Evolutionary conservation across 2,113 vertebrate species (phyloP), one percentile per base, ranked within the genome.

Genomic region (Python bivittatus): DNA sequence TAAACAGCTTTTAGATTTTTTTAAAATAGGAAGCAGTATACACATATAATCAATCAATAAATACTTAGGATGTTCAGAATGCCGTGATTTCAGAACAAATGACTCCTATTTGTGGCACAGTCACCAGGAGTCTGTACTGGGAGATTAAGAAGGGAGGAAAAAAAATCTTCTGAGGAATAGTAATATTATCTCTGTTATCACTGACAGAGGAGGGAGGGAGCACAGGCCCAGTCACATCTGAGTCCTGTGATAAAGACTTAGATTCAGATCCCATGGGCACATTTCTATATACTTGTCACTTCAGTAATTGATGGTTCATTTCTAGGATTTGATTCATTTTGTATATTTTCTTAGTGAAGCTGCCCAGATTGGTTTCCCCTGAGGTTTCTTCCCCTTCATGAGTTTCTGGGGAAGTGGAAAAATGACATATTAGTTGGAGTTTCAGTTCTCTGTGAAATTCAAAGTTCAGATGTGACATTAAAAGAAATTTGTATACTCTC

Each of bases 1-100:
- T 42, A 42, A 79, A 42, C 33, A 10, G 17, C 17, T 22, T 79
- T 42, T 79, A 79, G n/a, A 7, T 22, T 79, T 79, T 79, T 79
- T 79, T 20, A 60, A 61, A 48, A 84, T 48, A 48, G 23, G 42
- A 27, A 52, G 68, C 33, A 38, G 20, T 9, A 42, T 22, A 79
- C 33, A 42, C 42, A 79, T 79, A 79, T 79, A 38, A 42, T 79
- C 17, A 79, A 79, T 5, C 5, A 48, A 48, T 42, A 42, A 79
- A 79, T 79, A 79, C 7, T 90, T 3, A 23, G 27, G n/a, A 57
- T 57, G 42, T 88, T 57, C 84, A 0, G 22, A 60, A 88, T 4
- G 60, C 17, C 91, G 15, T 20, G 72, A 0, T 52, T 87, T 89
- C 91, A 93, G 68, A 91, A 87, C 38, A 90, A 92, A 60, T 56